These are phyloP conservation scores for Eulimnadia texana DNA, from an alignment of 1,140 invertebrate genomes.

Conservation along the genomic window DNA sequence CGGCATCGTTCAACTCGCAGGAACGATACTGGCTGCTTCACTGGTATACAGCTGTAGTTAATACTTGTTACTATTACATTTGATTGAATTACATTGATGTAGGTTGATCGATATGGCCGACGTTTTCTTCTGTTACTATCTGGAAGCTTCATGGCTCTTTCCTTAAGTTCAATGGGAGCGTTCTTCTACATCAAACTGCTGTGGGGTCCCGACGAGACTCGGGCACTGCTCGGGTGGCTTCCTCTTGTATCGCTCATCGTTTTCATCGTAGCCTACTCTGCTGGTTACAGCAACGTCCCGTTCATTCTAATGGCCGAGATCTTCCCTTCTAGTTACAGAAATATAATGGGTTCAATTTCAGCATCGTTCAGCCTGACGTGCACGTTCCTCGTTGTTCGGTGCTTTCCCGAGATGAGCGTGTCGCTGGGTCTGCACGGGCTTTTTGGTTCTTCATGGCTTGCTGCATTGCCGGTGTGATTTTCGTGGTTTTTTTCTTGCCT, in stretches of 20 bases:
- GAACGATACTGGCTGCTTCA: conserved; percentile 36
- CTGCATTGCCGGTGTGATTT: conserved; percentile 29
- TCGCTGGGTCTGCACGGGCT: conserved; percentile 25
- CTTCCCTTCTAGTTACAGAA: conserved; percentile 34
- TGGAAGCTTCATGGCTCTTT: conserved; percentile 35
- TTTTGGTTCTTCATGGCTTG: conserved; percentile 33
- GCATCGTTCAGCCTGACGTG: conserved; percentile 27
- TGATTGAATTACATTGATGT: conserved; percentile 41
- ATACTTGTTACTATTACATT: no score
- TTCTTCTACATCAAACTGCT: conserved; percentile 28
- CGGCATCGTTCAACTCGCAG: conserved; percentile 42
- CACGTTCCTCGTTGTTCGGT: conserved; percentile 30
- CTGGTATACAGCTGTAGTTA: no score
- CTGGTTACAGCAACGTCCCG: conserved; percentile 32
- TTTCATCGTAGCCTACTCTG: conserved; percentile 39
- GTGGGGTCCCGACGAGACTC: no score
- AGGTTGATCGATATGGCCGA: conserved; percentile 38
- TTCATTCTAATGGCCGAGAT: conserved; percentile 43
- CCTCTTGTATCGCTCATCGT: conserved; percentile 35
- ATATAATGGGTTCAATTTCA: conserved; percentile 31
- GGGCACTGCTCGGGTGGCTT: conserved; percentile 35
- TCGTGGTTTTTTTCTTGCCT: conserved; percentile 26
- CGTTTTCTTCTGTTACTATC: conserved; percentile 40
- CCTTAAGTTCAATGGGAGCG: conserved; percentile 35
- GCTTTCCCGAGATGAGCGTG: conserved; percentile 25